These are phyloP conservation scores for Drosophila setifemur DNA, from an alignment of 1,140 invertebrate species.

Conservation along the genomic window DNA sequence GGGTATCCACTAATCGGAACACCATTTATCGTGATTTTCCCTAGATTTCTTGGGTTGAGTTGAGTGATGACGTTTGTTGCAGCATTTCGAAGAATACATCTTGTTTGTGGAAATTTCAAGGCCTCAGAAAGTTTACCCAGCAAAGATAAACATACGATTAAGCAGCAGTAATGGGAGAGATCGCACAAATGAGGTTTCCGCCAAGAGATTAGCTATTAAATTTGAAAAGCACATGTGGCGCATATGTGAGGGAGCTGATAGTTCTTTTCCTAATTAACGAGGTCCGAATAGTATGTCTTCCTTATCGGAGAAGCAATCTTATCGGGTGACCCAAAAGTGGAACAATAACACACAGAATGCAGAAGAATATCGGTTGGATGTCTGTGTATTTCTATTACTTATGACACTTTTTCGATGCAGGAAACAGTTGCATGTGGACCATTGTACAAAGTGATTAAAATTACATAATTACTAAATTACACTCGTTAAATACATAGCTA, in stretches of 20 bases:
- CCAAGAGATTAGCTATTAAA: not conserved
- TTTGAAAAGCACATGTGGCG: slow-evolving; percentile 4
- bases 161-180: not conserved
- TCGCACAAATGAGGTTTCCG: not conserved
- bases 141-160: slow-evolving; percentile 15
- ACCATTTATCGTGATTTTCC: not conserved
- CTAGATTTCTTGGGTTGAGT: not conserved
- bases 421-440: slow-evolving; percentile 43
- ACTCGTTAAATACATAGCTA: slow-evolving; percentile 31
- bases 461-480: slow-evolving; percentile 49
- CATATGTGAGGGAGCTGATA: too few relatives aligned
- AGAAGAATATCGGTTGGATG: slow-evolving; percentile 10
- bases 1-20: not conserved
- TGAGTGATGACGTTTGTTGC: slow-evolving; percentile 20
- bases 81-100: slow-evolving; percentile 7
- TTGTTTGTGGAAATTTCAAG: not conserved
- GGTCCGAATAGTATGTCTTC: not conserved
- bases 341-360: not conserved
- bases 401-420: slow-evolving; percentile 43
- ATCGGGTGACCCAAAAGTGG: slow-evolving; percentile 5
- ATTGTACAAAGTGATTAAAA: slow-evolving; percentile 49
- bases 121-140: slow-evolving; percentile 11
- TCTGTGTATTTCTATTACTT: slow-evolving; percentile 40
- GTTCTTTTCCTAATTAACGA: slow-evolving; percentile 3
- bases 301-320: slow-evolving; percentile 29